Percentiles rank a stretch among this genome's conserved stretches.
Evolutionary conservation across 2,113 vertebrate genomes (phyloP).

Genomic region (Puffinus mauretanicus): DNA sequence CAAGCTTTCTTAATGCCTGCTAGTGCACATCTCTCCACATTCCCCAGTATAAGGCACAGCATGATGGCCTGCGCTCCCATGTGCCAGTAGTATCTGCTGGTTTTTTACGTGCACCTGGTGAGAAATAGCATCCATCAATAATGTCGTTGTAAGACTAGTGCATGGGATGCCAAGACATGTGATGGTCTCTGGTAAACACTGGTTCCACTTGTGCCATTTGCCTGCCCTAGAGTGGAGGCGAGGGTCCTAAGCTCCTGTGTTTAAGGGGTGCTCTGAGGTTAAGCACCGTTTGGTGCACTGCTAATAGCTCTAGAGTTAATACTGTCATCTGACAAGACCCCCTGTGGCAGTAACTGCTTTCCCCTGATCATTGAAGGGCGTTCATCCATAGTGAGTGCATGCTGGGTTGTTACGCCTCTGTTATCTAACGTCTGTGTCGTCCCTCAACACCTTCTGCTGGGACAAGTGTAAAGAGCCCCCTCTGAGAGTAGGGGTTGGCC

Average conservation of each 20-base stretch:
- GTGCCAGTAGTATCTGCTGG: not conserved
- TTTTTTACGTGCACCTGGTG: not conserved
- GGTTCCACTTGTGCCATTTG: not conserved
- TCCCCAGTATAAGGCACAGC: not conserved
- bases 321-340: not conserved
- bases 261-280: not conserved
- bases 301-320: not conserved
- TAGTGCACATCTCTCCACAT: not conserved
- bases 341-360: not conserved
- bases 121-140: not conserved
- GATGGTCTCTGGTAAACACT: not conserved
- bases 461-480: not conserved
- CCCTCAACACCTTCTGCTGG: not conserved
- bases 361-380: not conserved
- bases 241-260: not conserved
- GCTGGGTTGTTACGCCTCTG: not conserved
- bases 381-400: not conserved
- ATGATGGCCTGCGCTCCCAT: not conserved
- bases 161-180: not conserved
- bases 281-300: not conserved
- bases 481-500: slow-evolving; percentile 16
- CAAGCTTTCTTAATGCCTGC: not conserved
- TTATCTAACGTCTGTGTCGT: not conserved
- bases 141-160: not conserved
- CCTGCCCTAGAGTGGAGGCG: not conserved